These are phyloP conservation scores for Paramuricea clavata DNA, from an alignment of 92 coral and sea anemone genomes.

Conservation along the genomic window DNA sequence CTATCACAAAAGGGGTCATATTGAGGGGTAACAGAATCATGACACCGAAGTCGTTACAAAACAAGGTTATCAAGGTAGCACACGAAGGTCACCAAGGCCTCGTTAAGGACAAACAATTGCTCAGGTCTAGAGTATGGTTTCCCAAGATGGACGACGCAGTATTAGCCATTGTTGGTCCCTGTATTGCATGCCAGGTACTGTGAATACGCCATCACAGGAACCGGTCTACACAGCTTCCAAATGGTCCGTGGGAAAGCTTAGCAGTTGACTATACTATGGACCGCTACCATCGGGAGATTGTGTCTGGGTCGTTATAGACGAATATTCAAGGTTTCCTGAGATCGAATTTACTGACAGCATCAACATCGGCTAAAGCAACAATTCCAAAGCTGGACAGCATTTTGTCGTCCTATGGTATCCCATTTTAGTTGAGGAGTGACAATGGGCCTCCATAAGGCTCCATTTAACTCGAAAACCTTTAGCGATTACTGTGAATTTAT, in stretches of 20 bases:
- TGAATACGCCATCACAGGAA: conserved; percentile 37
- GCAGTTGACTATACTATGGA: conserved; percentile 38
- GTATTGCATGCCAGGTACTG: conserved; percentile 40
- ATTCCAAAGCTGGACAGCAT: conserved; percentile 27
- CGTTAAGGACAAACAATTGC: conserved; percentile 33
- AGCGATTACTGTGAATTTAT: conserved; percentile 26
- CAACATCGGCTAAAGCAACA: conserved; percentile 42
- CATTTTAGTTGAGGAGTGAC: conserved; percentile 12
- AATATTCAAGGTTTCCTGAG: conserved; percentile 30
- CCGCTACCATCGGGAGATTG: conserved; percentile 37
- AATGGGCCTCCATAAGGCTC: neutral
- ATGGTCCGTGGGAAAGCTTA: neutral
- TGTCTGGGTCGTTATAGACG: conserved; percentile 33
- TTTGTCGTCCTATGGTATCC: conserved; percentile 26
- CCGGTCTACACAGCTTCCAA: conserved; percentile 20
- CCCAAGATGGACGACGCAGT: conserved; percentile 34
- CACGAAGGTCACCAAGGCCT: conserved; percentile 39
- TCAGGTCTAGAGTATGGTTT: conserved; percentile 20
- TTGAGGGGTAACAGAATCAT: neutral
- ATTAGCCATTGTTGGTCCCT: conserved; percentile 40
- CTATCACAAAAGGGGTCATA: conserved; percentile 20
- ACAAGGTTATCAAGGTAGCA: conserved; percentile 1
- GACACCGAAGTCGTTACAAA: neutral
- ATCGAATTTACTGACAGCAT: neutral
- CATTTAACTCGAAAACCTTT: conserved; percentile 29